Percentiles rank a stretch among this genome's conserved stretches.
Conservation (phyloP, 2,113 vertebrate species). For the Diglossa brunneiventris region DNA sequence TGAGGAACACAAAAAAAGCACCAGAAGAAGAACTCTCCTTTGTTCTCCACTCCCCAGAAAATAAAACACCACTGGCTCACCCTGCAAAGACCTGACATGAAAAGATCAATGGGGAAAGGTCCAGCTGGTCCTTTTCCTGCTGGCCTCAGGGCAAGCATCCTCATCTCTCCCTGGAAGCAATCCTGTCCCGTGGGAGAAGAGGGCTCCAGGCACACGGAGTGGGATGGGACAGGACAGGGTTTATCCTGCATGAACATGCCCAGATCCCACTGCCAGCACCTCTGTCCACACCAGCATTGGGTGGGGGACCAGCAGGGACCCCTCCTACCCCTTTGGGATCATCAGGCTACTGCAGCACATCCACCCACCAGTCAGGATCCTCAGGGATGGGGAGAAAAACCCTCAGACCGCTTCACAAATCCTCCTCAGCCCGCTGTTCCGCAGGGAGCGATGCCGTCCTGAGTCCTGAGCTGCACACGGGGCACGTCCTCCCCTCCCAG, state of each 20-base stretch:
- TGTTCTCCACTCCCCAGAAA: background rate
- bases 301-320: background rate
- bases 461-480: background rate
- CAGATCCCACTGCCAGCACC: rapidly evolving
- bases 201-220: rapidly evolving
- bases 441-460: background rate
- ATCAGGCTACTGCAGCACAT: background rate
- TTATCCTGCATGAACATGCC: background rate
- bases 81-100: background rate
- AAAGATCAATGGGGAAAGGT: background rate
- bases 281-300: rapidly evolving
- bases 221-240: background rate
- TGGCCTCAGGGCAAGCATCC: background rate
- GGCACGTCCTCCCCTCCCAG: background rate
- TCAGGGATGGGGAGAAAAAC: background rate
- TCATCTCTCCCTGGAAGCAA: background rate
- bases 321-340: background rate
- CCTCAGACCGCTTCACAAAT: background rate
- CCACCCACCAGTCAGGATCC: background rate
- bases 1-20: background rate
- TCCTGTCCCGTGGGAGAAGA: background rate
- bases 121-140: background rate
- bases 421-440: rapidly evolving
- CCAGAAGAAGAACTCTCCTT: background rate
- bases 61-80: background rate